Percentiles rank a stretch among this genome's conserved stretches.
phyloP scores from a whole-genome alignment of 2,888 invertebrate genomes.

The Eupithecia pulchellata region DNA sequence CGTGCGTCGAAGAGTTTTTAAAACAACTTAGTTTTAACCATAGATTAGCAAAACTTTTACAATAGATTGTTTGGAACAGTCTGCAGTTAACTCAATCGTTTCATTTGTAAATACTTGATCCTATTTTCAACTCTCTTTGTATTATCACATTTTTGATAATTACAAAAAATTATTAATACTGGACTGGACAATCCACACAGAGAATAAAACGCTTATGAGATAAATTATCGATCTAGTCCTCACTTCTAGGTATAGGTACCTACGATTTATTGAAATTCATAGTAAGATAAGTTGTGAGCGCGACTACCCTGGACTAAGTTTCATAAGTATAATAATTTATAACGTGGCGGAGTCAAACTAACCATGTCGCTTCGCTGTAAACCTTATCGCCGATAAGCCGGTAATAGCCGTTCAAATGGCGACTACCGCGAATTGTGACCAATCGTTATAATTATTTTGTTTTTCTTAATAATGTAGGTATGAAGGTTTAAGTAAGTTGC shows the following conservation, averaged over 20 bases:
- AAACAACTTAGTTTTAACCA: too few species aligned
- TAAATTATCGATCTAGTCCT: too few species aligned
- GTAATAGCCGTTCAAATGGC: constrained; percentile 77
- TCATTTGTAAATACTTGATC: too few species aligned
- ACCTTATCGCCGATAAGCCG: constrained; percentile 75
- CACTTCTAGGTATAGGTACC: background rate
- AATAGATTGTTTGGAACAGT: too few species aligned
- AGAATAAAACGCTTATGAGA: too few species aligned
- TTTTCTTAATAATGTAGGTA: constrained; percentile 34
- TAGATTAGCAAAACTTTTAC: too few species aligned
- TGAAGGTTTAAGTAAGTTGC: background rate
- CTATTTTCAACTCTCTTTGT: too few species aligned
- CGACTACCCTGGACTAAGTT: background rate
- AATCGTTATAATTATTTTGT: constrained; percentile 76
- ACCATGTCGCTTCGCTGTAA: constrained; percentile 79
- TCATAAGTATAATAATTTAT: constrained; percentile 70
- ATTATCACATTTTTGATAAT: too few species aligned
- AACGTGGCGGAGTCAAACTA: constrained; percentile 80
- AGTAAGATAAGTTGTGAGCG: background rate
- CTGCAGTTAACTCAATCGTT: too few species aligned
- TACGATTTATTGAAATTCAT: background rate
- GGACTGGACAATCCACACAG: too few species aligned
- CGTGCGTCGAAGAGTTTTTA: too few species aligned
- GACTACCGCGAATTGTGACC: constrained; percentile 72
- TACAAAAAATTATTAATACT: too few species aligned